Base-by-base conservation (phyloP, 2,888 invertebrate species). In the Calliopum simillimum region DNA sequence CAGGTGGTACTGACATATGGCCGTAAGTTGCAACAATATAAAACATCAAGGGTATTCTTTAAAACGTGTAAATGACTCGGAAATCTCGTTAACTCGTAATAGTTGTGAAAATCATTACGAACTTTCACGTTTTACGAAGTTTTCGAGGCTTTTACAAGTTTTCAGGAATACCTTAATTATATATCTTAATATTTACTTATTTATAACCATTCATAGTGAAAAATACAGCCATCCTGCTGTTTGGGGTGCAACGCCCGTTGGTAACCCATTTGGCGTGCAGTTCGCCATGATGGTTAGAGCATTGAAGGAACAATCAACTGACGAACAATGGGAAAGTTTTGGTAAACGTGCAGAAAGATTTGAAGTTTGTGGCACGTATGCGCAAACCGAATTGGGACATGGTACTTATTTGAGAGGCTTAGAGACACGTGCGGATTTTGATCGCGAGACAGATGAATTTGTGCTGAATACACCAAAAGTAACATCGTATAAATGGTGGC, bases 401-500 rank as follows among this genome's bases (percentile, higher is more conserved):
- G 97, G 97, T 1, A 97, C 98, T 0, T 96, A 95, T 83, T 91
- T 98, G 69, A 90, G 96, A 74, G 83, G 95, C 0, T 85, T 98
- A 76, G 97, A 98, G 88, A 98, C 98, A 0, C 95, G 94, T 0
- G 95, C 98, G 2, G 95, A 94, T 0, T 98, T 94, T 82, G 97
- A 98, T 84, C 88, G 91, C 0, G 80, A 85, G 2, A 93, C 92
- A 0, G 88, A 95, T 82, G 94, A 97, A 86, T 98, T 98, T 82
- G 87, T 97, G 44, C 84, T 98, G 41, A 90, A 97, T 81, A 94
- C 94, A 65, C 98, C 98, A 0, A 93, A 93, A 2, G 86, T 96
- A 13, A 93, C 96, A 0, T 90, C 97, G 0, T 94, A 93, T 83
- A 98, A 98, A 87, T 97, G 96, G 96, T 98, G 97, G 97, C 96